phyloP scores from a whole-genome alignment of 2,888 invertebrate genomes.

The Anthrax anthrax region DNA sequence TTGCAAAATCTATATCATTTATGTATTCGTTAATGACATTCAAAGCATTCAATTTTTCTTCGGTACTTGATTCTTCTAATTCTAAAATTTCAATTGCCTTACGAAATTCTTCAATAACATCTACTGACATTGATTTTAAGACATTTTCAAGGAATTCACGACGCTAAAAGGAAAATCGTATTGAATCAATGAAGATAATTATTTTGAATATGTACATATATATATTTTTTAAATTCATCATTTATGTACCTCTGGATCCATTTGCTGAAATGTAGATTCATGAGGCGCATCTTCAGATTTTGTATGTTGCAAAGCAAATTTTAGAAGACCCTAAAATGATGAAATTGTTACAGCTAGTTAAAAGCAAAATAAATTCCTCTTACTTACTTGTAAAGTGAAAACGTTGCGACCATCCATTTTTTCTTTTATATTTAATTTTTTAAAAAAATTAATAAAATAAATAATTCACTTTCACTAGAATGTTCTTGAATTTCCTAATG shows the following conservation, averaged over 20 bases:
- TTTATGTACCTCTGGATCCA: conserved; percentile 50
- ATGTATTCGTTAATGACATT: conserved; percentile 51
- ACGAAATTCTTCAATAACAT: conserved; percentile 51
- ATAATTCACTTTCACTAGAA: too few relatives aligned
- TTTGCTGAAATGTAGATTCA: conserved; percentile 36
- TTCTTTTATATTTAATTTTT: too few relatives aligned
- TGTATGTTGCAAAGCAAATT: conserved; percentile 56
- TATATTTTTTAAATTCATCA: too few relatives aligned
- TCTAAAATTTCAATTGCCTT: conserved; percentile 46
- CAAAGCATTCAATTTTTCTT: conserved; percentile 48
- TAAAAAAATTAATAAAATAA: too few relatives aligned
- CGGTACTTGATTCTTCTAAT: conserved; percentile 36
- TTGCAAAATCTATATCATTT: conserved; percentile 65
- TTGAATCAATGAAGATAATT: too few relatives aligned
- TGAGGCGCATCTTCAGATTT: conserved; percentile 43
- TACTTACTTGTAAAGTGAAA: too few relatives aligned
- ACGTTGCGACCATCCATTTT: too few relatives aligned
- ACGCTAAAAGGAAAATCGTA: too few relatives aligned
- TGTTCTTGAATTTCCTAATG: too few relatives aligned
- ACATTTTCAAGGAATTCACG: conserved; percentile 57
- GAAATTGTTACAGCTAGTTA: too few relatives aligned
- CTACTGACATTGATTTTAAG: conserved; percentile 51
- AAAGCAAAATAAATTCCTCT: too few relatives aligned
- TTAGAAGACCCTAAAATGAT: conserved; percentile 43
- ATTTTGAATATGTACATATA: too few relatives aligned